These are phyloP conservation scores for Elanus axillaris DNA, from an alignment of 2,113 vertebrate genomes.

Conservation along the genomic window DNA sequence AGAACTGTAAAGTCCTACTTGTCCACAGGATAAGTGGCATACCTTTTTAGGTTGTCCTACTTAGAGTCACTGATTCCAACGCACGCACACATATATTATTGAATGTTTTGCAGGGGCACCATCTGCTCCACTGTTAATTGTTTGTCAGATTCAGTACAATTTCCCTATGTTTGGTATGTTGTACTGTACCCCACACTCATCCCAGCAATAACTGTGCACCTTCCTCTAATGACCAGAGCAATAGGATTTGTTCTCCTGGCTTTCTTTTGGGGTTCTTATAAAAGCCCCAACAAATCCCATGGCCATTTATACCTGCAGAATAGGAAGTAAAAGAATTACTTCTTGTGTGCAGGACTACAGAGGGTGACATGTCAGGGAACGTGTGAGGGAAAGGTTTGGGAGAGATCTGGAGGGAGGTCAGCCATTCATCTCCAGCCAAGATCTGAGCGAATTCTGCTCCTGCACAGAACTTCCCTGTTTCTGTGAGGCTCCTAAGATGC, in stretches of 20 bases:
- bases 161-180: neutral
- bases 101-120: constrained; percentile 37
- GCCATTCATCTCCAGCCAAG: neutral
- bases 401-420: neutral
- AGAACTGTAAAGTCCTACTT: constrained; percentile 60
- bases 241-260: neutral
- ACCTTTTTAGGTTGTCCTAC: constrained; percentile 65
- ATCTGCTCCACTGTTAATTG: constrained; percentile 12
- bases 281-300: neutral
- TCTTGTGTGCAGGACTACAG: neutral
- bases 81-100: constrained; percentile 28
- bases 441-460: neutral
- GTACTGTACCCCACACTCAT: neutral
- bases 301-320: neutral
- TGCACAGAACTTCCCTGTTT: neutral
- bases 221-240: neutral
- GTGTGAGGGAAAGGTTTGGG: neutral
- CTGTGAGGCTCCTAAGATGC: neutral
- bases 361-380: neutral
- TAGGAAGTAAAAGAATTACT: neutral
- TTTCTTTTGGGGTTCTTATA: neutral
- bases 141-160: neutral
- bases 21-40: constrained; percentile 51
- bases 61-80: constrained; percentile 32
- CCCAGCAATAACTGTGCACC: neutral